Evolutionary conservation across 2,797 vertebrate species (phyloP).

Genomic region (Catharus ustulatus): DNA sequence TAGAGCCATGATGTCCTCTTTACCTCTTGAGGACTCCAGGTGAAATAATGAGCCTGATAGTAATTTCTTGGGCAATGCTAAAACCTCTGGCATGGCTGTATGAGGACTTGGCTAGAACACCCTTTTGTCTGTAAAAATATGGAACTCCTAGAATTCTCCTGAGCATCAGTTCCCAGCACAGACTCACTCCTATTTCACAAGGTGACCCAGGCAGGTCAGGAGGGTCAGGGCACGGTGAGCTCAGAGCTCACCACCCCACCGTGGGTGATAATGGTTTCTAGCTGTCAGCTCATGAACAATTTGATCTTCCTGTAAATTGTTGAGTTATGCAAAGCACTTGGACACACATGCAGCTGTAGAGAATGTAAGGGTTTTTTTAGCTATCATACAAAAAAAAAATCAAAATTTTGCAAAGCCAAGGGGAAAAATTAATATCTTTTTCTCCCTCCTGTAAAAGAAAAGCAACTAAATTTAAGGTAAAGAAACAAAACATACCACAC

Average conservation of each 20-base stretch:
- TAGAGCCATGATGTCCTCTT: not conserved
- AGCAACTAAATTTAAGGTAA: not conserved
- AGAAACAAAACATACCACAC: not conserved
- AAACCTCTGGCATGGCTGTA: not conserved
- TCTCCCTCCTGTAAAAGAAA: not conserved
- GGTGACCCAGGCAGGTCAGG: not conserved
- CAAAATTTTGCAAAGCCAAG: not conserved
- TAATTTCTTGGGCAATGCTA: not conserved
- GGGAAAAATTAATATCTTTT: not conserved
- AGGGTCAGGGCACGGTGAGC: not conserved
- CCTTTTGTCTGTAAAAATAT: not conserved
- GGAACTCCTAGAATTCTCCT: not conserved
- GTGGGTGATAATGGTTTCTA: not conserved
- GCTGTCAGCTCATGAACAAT: not conserved
- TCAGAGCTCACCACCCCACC: rapidly evolving
- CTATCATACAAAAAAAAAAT: not conserved
- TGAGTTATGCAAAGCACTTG: not conserved
- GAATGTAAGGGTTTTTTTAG: not conserved
- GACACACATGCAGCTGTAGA: not conserved
- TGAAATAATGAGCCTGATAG: not conserved
- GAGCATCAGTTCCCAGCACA: not conserved
- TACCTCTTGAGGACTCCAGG: not conserved
- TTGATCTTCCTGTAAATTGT: not conserved
- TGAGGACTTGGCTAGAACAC: not conserved
- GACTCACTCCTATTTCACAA: not conserved